Evolutionary conservation across 2,888 invertebrate genomes (phyloP).

Genomic region (Trypoxylon attenuatum): DNA sequence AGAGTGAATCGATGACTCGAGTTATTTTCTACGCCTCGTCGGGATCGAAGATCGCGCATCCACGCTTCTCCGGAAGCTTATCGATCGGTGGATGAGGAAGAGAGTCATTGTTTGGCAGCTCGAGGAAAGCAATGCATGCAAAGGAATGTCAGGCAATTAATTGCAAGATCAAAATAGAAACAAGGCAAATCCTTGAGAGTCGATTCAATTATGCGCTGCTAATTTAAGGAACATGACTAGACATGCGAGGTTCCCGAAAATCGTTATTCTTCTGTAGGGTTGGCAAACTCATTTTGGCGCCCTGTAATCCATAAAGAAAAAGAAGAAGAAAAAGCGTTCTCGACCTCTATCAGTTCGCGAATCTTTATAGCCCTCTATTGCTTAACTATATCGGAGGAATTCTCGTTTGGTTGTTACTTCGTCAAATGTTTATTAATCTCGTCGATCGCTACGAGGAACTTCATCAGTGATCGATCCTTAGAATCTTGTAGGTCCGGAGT

Average conservation of each 20-base stretch:
- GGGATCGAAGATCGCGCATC: too few relatives aligned
- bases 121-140: too few relatives aligned
- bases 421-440: constrained; percentile 47
- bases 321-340: not conserved
- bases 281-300: not conserved
- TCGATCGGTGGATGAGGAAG: too few relatives aligned
- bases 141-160: too few relatives aligned
- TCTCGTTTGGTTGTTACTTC: constrained; percentile 45
- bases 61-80: not conserved
- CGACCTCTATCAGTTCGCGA: constrained; percentile 9
- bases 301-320: not conserved
- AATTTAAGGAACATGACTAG: too few relatives aligned
- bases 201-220: too few relatives aligned
- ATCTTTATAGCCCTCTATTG: constrained; percentile 13
- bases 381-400: constrained; percentile 24
- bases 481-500: constrained; percentile 13
- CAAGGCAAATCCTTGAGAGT: too few relatives aligned
- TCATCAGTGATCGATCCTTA: constrained; percentile 4
- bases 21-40: constrained; percentile 20
- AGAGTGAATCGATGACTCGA: constrained; percentile 68
- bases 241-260: constrained; percentile 2
- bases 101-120: too few relatives aligned
- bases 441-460: constrained; percentile 17
- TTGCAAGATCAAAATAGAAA: too few relatives aligned
- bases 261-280: not conserved